A percentile compares a stretch with the other conserved stretches of the same genome.
Evolutionary conservation across 2,797 vertebrate genomes (phyloP).

Genomic region (Hemitrygon akajei): DNA sequence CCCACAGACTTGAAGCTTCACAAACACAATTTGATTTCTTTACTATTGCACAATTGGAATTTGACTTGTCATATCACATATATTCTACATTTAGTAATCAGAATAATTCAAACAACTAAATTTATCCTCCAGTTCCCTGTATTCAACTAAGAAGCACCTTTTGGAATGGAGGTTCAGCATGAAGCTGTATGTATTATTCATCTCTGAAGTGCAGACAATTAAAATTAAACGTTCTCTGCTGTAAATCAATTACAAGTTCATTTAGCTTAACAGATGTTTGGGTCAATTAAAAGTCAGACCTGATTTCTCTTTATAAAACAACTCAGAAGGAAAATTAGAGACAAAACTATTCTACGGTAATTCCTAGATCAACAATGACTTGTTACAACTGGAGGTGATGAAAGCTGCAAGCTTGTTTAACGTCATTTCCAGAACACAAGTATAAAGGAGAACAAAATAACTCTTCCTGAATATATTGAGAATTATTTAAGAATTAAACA

Average conservation of each 20-base stretch:
- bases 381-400: too few species aligned
- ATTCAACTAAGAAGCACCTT: neutral
- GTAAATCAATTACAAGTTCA: neutral
- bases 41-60: neutral
- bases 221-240: neutral
- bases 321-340: neutral
- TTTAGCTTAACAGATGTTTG: neutral
- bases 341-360: neutral
- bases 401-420: too few species aligned
- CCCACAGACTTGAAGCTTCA: neutral
- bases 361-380: neutral
- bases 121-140: neutral
- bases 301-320: neutral
- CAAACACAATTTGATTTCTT: neutral
- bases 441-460: too few species aligned
- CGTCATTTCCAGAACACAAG: too few species aligned
- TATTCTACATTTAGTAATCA: neutral
- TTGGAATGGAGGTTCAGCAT: neutral
- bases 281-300: neutral
- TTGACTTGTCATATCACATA: neutral
- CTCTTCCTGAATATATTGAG: too few species aligned
- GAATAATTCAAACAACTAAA: neutral
- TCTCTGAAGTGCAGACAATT: neutral
- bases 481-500: too few species aligned
- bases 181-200: neutral